These are phyloP conservation scores for Phoxinus dragarum DNA, from an alignment of 2,797 vertebrate genomes.

Conservation along the genomic window DNA sequence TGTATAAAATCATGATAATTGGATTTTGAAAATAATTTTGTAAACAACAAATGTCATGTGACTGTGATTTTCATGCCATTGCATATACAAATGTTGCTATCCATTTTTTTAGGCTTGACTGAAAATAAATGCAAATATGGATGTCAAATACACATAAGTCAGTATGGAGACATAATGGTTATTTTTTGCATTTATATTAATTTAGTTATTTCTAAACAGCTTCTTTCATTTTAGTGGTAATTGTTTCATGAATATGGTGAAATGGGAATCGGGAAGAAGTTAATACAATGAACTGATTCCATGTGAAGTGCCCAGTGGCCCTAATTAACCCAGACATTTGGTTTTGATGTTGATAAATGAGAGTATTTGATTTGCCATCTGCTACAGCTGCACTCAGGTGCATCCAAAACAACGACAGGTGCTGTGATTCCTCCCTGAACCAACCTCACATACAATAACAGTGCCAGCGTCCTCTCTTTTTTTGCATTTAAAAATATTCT, in stretches of 20 bases:
- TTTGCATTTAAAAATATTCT: background rate
- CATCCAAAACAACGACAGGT: conserved; percentile 25
- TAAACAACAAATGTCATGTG: conserved; percentile 18
- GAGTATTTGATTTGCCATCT: conserved; percentile 70
- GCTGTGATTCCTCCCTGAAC: background rate
- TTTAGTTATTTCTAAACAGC: conserved; percentile 61
- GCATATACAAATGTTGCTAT: conserved; percentile 2
- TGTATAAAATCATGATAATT: conserved; percentile 54
- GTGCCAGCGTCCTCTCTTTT: background rate
- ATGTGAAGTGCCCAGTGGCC: conserved; percentile 68
- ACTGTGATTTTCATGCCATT: background rate
- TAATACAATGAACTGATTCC: conserved; percentile 71
- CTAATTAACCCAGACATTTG: conserved; percentile 78
- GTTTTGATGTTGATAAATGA: conserved; percentile 71
- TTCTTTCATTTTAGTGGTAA: conserved; percentile 54
- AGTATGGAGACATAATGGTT: background rate
- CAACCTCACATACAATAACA: background rate
- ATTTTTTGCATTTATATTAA: conserved; percentile 26
- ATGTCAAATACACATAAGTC: background rate
- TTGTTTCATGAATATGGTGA: conserved; percentile 61
- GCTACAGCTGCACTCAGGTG: conserved; percentile 61
- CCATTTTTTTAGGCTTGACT: background rate
- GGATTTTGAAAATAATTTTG: conserved; percentile 53
- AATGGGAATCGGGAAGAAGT: conserved; percentile 55
- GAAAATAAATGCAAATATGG: conserved; percentile 1